Base-by-base conservation (phyloP, 2,888 invertebrate genomes). In the Neelides folsomi region DNA sequence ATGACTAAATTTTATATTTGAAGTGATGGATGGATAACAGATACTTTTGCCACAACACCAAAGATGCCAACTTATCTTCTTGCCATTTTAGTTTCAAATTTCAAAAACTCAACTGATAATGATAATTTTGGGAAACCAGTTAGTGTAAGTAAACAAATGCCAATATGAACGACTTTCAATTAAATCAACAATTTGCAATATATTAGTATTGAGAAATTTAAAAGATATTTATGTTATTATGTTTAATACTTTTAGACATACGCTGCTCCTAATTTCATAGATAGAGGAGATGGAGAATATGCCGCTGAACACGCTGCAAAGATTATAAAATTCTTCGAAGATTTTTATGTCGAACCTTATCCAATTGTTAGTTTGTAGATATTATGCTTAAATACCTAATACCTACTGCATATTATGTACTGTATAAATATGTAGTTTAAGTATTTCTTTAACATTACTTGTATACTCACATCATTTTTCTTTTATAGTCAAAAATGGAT, bases 311-410 rank as follows among this genome's bases (percentile, higher is more conserved):
- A 54, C 18, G 54, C 59, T 5, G 49, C 85, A 0, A 79, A 79
- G 64, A 79, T 84, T 0, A 70, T 90, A 41, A 72, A 78, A 2
- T 81, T 78, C 69, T 87, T 79, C 70, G 82, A 82, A 67, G 67
- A 78, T 1, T 83, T 79, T 70, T 86, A 86, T 71, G 76, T 79
- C 65, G 75, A 82, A 27, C 71, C 76, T 2, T 87, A 82, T 71
- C 83, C 84, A 0, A 66, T 89, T 1, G 27, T 27, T 5, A 27
- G 27, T 27, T 27, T 27, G n/a, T n/a, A n/a, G n/a, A n/a, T n/a
- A n/a, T n/a, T n/a, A n/a, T n/a, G n/a, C n/a, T n/a, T n/a, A n/a
- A n/a, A n/a, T n/a, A n/a, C n/a, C n/a, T n/a, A n/a, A n/a, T n/a
- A n/a, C n/a, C n/a, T n/a, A n/a, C n/a, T n/a, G n/a, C n/a, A n/a